Evolutionary conservation across 1,140 invertebrate genomes (phyloP).

Genomic region (Rhopalosiphum padi): DNA sequence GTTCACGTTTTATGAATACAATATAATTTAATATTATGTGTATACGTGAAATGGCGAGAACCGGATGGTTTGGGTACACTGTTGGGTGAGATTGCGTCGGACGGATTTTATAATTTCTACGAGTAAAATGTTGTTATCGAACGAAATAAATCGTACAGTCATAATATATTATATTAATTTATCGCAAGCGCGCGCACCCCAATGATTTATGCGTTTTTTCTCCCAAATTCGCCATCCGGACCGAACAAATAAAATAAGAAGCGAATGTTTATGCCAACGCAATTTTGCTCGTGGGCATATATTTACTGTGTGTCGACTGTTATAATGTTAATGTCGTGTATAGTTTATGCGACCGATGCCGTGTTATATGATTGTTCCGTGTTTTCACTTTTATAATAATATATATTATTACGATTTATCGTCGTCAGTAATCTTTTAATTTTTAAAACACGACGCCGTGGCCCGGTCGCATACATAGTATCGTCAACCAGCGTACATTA

Average conservation of each 20-base stretch:
- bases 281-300: neutral
- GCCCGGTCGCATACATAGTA: no score
- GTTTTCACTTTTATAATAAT: neutral
- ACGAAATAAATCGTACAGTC: slow-evolving; percentile 11
- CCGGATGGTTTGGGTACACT: neutral
- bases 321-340: neutral
- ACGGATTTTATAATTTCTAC: neutral
- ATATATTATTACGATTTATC: slow-evolving; percentile 5
- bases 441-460: neutral
- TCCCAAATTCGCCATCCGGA: neutral
- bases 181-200: neutral
- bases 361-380: neutral
- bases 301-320: neutral
- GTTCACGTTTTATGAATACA: neutral
- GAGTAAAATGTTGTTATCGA: slow-evolving; percentile 22
- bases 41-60: neutral
- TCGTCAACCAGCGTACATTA: neutral
- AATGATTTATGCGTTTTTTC: neutral
- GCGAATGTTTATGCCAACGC: neutral
- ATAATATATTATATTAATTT: slow-evolving; percentile 25
- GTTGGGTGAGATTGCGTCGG: neutral
- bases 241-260: neutral
- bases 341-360: neutral
- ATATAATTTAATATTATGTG: neutral
- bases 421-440: neutral